Percentiles rank a stretch among this genome's conserved stretches.
phyloP scores from a whole-genome alignment of 1,140 invertebrate species.

The Harlomillsia oculata region DNA sequence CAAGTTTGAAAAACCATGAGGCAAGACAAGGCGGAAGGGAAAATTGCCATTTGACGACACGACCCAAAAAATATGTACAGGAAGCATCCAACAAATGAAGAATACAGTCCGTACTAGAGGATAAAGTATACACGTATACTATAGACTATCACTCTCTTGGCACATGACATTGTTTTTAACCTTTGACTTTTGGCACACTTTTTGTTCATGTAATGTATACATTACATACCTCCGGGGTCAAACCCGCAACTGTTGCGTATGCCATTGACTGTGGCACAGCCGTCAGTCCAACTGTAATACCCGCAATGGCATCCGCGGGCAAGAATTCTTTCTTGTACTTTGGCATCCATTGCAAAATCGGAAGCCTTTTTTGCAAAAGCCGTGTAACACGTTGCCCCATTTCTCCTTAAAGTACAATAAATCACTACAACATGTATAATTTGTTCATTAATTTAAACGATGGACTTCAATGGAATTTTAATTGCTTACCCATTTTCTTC shows the following conservation, averaged over 20 bases:
- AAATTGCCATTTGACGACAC: constrained; percentile 70
- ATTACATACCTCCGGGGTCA: constrained; percentile 40
- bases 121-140: neutral
- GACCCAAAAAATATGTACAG: constrained; percentile 76
- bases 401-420: neutral
- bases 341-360: neutral
- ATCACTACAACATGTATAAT: neutral
- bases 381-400: neutral
- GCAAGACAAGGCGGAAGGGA: constrained; percentile 68
- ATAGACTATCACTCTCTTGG: neutral
- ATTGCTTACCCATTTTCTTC: no score
- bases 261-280: constrained; percentile 47
- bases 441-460: neutral
- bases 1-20: constrained; percentile 17
- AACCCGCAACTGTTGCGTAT: constrained; percentile 44
- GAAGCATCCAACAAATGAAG: constrained; percentile 74
- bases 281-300: constrained; percentile 64
- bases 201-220: neutral
- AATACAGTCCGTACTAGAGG: constrained; percentile 66
- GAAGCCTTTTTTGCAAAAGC: neutral
- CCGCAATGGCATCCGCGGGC: constrained; percentile 26
- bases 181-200: neutral
- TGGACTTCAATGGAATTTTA: no score
- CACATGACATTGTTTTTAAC: neutral
- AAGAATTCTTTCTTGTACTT: neutral